phyloP scores from a whole-genome alignment of 2,888 invertebrate genomes.

The Catocala nupta region DNA sequence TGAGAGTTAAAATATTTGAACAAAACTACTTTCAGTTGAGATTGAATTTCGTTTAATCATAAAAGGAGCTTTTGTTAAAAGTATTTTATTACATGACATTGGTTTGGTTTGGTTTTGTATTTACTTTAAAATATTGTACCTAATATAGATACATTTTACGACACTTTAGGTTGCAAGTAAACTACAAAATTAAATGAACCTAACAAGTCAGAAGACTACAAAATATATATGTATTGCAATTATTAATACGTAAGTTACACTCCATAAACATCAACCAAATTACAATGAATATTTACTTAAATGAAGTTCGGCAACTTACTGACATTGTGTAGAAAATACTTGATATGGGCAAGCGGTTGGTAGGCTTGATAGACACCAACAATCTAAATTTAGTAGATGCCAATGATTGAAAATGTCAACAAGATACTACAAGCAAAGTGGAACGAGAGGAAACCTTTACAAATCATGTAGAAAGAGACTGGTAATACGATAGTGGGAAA shows the following conservation, averaged over 20 bases:
- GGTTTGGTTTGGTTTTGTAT: not conserved
- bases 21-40: constrained; percentile 33
- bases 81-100: not conserved
- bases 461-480: constrained; percentile 75
- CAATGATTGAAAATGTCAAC: constrained; percentile 69
- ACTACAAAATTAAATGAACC: too few relatives aligned
- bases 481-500: constrained; percentile 73
- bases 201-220: too few relatives aligned
- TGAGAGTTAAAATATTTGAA: constrained; percentile 42
- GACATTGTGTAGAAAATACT: constrained; percentile 18
- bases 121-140: not conserved
- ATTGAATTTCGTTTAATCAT: constrained; percentile 39
- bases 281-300: constrained; percentile 8
- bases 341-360: constrained; percentile 40
- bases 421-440: constrained; percentile 70
- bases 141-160: too few relatives aligned
- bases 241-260: not conserved
- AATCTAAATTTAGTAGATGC: constrained; percentile 44
- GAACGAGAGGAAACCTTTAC: constrained; percentile 78
- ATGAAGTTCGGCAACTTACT: constrained; percentile 6
- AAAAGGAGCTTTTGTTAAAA: constrained; percentile 26
- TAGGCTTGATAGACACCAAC: constrained; percentile 31
- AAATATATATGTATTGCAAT: too few relatives aligned
- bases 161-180: too few relatives aligned
- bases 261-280: not conserved